Percentiles rank a stretch among this genome's conserved stretches.
These are phyloP conservation scores for Ophiodon elongatus DNA, from an alignment of 2,113 vertebrate genomes.

Conservation along the genomic window DNA sequence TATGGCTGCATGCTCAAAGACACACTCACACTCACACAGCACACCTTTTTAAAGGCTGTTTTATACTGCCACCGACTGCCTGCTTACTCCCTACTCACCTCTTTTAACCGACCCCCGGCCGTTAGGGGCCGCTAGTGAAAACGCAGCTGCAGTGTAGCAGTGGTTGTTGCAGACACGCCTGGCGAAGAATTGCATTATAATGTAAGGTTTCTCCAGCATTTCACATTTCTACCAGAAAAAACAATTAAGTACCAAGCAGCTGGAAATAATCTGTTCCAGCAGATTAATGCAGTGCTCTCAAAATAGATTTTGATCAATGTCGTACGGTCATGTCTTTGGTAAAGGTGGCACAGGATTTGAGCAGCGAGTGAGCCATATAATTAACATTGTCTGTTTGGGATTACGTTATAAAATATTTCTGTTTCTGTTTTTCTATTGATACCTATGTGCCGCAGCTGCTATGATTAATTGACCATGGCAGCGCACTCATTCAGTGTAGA, in stretches of 20 bases:
- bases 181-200: background rate
- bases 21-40: too few relatives aligned
- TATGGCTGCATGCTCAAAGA: too few relatives aligned
- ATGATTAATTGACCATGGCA: conserved; percentile 24
- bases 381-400: background rate
- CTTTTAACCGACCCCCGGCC: too few relatives aligned
- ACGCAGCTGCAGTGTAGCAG: too few relatives aligned
- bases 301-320: background rate
- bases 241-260: background rate
- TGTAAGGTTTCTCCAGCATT: background rate
- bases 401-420: background rate
- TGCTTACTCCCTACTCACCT: background rate
- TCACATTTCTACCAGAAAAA: background rate
- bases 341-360: background rate
- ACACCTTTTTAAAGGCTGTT: too few relatives aligned
- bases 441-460: background rate
- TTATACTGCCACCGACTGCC: too few relatives aligned
- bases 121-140: too few relatives aligned
- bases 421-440: background rate
- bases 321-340: background rate
- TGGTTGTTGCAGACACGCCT: too few relatives aligned
- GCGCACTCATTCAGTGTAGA: background rate
- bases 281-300: background rate
- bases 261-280: background rate
- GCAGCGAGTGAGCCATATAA: background rate